Base-by-base conservation (phyloP, 2,888 invertebrate genomes). In the Mythimna vitellina region DNA sequence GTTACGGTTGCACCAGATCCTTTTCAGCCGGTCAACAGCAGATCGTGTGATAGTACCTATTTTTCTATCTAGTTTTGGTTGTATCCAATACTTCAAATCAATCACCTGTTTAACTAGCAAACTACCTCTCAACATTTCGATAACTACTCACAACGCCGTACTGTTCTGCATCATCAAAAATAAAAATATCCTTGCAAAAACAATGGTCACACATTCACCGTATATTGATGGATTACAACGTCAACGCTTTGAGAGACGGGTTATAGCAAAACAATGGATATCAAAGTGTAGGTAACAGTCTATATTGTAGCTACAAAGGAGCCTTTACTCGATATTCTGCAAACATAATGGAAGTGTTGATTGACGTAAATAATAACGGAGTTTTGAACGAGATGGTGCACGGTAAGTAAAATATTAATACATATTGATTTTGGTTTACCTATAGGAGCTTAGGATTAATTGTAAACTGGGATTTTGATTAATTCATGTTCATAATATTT, bases 151-250 rank as follows among this genome's bases (percentile, higher is more conserved):
- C 42, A 62, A 10, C 12, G 12, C 12, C 12, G 12, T 32, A 42
- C 12, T 51, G 20, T 49, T 49, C n/a, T 29, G 17, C 20, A 32
- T 38, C 49, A 42, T 51, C 38, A 42, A 76, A 54, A 38, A 58
- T 8, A 35, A 58, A 75, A 54, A 63, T 32, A 69, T n/a, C 38
- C 42, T 32, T 56, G 32, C 29, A 65, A 70, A 46, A 75, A 46
- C 46, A 46, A 62, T 62, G 56, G 56, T 10, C 74, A 68, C 10
- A 62, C 51, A 25, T 56, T 65, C 22, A 35, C 29, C 29, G 62
- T 76, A 61, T 56, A 76, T 53, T 76, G 76, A 76, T 76, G 61
- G 51, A 76, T 76, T 76, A 76, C 51, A 62, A 65, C 65, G 56
- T 51, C 38, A 7, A 20, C 35, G 51, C 29, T 57, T 53, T 65